Evolutionary conservation across 2,113 vertebrate species (phyloP), one percentile per base, ranked within the genome.

Genomic region (Sebastes fasciatus): DNA sequence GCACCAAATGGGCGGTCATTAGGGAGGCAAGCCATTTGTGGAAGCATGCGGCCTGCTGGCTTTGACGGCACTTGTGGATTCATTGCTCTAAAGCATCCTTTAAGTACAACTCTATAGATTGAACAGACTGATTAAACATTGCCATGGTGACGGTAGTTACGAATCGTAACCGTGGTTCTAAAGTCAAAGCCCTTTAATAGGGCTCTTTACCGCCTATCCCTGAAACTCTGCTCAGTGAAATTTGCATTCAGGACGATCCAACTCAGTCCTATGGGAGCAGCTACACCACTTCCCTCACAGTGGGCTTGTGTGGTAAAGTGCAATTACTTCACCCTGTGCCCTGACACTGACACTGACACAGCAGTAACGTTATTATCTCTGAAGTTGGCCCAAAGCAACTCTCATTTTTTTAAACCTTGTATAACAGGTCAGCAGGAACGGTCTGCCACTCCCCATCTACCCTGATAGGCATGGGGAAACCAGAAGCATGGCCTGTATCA

Each of bases 1-100:
- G 76, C 84, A 76, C 49, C 75, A 82, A 94, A 89, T 87, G 77
- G 55, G 78, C 49, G 5, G 61, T 79, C 86, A 90, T 93, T 94
- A 91, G 10, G 60, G n/a, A 79, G 65, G 85, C 46, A 34, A 80
- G 83, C 62, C 62, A 69, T 86, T 85, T 86, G 75, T 70, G 75
- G 23, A 49, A 84, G 74, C 72, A 68, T 54, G 67, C 68, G n/a
- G 87, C 61, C 82, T 82, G 48, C 86, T 88, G 80, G 43, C 79
- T 94, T 86, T 74, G 79, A 84, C 85, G 76, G 88, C 86, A 82
- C 78, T 90, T 57, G 69, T 83, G 72, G 79, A 89, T 89, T 80
- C 70, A 88, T 87, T 84, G 90, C 86, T 90, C 75, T 82, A 83
- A 61, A 92, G 73, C 79, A 75, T 79, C 68, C 49, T 77, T 84